Evolutionary conservation across 2,888 invertebrate species (phyloP), one percentile per base, ranked within the genome.

Genomic region (Mesorhabditis spiculigera): DNA sequence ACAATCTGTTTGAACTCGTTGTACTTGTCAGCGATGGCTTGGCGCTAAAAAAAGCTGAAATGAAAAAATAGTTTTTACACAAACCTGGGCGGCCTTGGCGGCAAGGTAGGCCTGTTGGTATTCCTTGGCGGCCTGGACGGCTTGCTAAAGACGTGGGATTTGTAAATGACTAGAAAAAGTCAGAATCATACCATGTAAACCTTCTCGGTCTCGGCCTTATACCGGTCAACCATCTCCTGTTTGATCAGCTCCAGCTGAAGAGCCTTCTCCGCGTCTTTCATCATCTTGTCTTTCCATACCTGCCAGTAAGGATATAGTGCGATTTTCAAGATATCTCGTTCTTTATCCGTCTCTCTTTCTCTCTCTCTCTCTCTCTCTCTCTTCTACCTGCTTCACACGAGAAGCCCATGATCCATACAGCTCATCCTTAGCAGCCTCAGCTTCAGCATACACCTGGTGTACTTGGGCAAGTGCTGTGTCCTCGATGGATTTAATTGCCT

Each of bases 251-350:
- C 58, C 58, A 50, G n/a, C n/a, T 50, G 58, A 3, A 50, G 58
- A 50, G 58, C 58, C n/a, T 50, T 50, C n/a, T 50, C 58, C 58
- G 58, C 58, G n/a, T 50, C 58, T 50, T 50, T 50, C 8, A 50
- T 50, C 58, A 50, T 50, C 58, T 50, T 50, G 58, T 50, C 58
- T 3, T 50, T n/a, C n/a, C n/a, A n/a, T n/a, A n/a, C n/a, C n/a
- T n/a, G n/a, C n/a, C n/a, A n/a, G n/a, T n/a, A n/a, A n/a, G n/a
- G n/a, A n/a, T n/a, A n/a, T n/a, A n/a, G n/a, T n/a, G n/a, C n/a
- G n/a, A 50, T 13, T 50, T 50, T n/a, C n/a, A 50, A 50, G 3
- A 50, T 50, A 13, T 50, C 8, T 13, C 58, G 0, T 50, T 50
- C 58, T 50, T 2, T 50, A 1, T 10, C 3, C 10, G n/a, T 3